Base-by-base conservation (phyloP, 2,113 vertebrate genomes). In the Brachyhypopomus occidentalis region DNA sequence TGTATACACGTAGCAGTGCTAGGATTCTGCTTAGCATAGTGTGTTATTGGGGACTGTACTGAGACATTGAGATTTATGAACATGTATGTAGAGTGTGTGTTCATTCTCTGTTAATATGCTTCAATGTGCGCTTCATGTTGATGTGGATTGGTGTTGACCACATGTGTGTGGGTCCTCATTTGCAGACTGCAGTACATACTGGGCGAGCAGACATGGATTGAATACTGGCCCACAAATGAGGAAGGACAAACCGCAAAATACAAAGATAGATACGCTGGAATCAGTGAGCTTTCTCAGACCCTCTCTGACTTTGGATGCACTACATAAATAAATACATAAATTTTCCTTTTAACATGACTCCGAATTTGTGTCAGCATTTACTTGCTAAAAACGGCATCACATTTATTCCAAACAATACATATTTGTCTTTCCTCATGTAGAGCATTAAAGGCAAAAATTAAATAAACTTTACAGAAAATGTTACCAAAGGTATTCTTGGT, bases 161-260 rank as follows among this genome's bases (percentile, higher is more conserved):
- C 19, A 12, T 22, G 23, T 20, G 23, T 36, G 30, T 23, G 17
- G 3, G 34, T 34, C 20, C 59, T 55, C 7, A 23, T 22, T 36
- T 62, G 55, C 81, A 93, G 91, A 22, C 88, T 78, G 79, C 85
- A 89, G 62, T 93, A 93, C 14, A 72, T 87, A 11, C 80, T 93
- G 1, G 88, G 89, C 17, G 90, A 91, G 72, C 78, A 75, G 78
- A 91, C 90, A 0, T 93, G 92, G 92, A 83, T 93, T 3, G 92
- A 93, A 86, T 92, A 91, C 87, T 93, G 92, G 92, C 92, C 92
- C 16, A 89, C 86, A 72, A 4, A 20, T 0, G 17, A 9, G 17
- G 91, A 93, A 64, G 89, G 88, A 75, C 77, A 82, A 72, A 79
- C 71, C 0, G 0, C 3, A 5, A 5, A 22, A 36, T 75, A 64